These are phyloP conservation scores for Zaprionus africanus DNA, from an alignment of 1,140 invertebrate species.

Conservation along the genomic window DNA sequence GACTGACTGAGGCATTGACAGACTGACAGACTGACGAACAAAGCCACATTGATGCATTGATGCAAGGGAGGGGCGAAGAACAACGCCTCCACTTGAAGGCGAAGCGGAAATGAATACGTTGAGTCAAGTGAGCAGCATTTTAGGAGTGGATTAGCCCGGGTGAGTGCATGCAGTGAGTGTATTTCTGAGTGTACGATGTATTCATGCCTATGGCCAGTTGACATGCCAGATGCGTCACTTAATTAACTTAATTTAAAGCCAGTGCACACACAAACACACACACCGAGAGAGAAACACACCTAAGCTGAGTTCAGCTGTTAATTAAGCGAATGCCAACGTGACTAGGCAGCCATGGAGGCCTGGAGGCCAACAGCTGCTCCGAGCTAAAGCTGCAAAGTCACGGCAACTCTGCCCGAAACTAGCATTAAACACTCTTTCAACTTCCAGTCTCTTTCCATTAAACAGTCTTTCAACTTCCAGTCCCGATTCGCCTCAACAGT, in stretches of 20 bases:
- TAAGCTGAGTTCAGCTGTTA: slow-evolving; percentile 52
- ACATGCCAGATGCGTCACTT: slow-evolving; percentile 68
- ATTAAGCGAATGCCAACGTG: slow-evolving; percentile 69
- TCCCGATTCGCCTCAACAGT: neutral
- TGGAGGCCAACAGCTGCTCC: slow-evolving; percentile 17
- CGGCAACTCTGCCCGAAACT: slow-evolving; percentile 65
- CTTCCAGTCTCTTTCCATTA: slow-evolving; percentile 52
- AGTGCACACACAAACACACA: slow-evolving; percentile 21
- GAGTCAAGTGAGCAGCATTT: slow-evolving; percentile 3
- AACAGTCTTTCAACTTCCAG: slow-evolving; percentile 36
- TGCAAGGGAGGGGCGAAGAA: slow-evolving; percentile 7
- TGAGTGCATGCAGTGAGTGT: slow-evolving; percentile 8
- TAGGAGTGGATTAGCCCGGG: slow-evolving; percentile 24
- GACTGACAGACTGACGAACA: slow-evolving; percentile 31
- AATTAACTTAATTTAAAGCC: slow-evolving; percentile 71
- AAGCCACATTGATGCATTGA: slow-evolving; percentile 35
- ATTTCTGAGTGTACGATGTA: slow-evolving; percentile 7
- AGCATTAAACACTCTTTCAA: slow-evolving; percentile 57
- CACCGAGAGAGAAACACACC: slow-evolving; percentile 8
- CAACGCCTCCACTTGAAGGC: neutral
- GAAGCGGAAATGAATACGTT: slow-evolving; percentile 49
- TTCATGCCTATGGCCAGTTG: slow-evolving; percentile 55
- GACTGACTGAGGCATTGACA: slow-evolving; percentile 23
- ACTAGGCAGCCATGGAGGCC: slow-evolving; percentile 22
- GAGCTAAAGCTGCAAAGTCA: slow-evolving; percentile 60